Conservation (phyloP, 2,797 vertebrate genomes). For the Dallia pectoralis region DNA sequence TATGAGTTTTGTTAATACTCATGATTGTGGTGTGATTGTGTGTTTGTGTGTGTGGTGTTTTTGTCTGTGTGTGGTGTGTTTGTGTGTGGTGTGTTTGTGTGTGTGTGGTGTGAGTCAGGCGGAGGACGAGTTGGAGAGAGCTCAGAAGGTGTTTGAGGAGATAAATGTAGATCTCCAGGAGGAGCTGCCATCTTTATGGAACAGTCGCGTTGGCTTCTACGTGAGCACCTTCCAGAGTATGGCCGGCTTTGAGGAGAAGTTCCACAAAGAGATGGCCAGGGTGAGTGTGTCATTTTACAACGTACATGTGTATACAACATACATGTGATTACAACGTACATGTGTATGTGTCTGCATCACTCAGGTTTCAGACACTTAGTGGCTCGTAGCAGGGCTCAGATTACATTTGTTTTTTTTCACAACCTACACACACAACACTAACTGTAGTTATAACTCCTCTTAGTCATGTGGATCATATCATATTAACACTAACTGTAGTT, state of each 20-base stretch:
- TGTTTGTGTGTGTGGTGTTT: constrained; percentile 15
- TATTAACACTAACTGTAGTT: too few species aligned
- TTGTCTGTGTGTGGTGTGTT: constrained; percentile 1
- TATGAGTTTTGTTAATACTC: too few species aligned
- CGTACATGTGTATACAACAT: too few species aligned
- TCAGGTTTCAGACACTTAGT: too few species aligned
- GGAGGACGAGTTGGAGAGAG: constrained; percentile 94
- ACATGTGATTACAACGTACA: too few species aligned
- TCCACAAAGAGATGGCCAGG: constrained; percentile 97
- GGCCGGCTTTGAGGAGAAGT: constrained; percentile 95
- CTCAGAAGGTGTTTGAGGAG: constrained; percentile 98
- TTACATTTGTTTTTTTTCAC: too few species aligned
- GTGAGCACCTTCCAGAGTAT: constrained; percentile 99
- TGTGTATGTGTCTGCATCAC: too few species aligned
- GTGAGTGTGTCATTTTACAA: constrained; percentile 76
- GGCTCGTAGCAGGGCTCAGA: too few species aligned
- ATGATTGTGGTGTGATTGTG: not conserved
- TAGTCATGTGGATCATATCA: too few species aligned
- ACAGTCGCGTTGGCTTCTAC: constrained; percentile 98
- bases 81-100: constrained; percentile 6
- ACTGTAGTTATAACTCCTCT: too few species aligned
- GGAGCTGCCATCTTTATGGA: constrained; percentile 97
- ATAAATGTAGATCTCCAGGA: constrained; percentile 97
- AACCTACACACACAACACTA: too few species aligned
- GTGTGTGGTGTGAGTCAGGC: constrained; percentile 74